phyloP scores from a whole-genome alignment of 2,888 invertebrate species.

The Mactromeris polynyma region DNA sequence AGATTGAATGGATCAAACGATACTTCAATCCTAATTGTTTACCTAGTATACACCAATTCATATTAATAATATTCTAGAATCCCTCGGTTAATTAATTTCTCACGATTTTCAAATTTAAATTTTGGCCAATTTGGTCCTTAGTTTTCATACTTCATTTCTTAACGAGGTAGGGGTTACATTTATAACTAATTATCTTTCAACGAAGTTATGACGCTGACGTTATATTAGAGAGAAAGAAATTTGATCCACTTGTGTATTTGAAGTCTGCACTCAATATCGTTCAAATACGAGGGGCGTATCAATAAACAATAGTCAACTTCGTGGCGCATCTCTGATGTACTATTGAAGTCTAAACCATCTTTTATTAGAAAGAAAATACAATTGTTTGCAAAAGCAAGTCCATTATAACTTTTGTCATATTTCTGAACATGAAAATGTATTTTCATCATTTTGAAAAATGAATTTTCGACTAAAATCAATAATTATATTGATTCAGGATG shows the following conservation, averaged over 20 bases:
- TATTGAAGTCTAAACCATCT: conserved; percentile 43
- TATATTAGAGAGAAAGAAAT: conserved; percentile 39
- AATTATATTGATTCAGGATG: conserved; percentile 43
- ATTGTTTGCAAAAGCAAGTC: conserved; percentile 41
- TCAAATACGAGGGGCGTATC: conserved; percentile 49
- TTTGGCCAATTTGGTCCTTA: not conserved
- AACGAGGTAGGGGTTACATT: not conserved
- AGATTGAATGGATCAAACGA: not conserved
- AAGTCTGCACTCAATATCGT: conserved; percentile 28
- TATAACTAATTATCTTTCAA: conserved; percentile 44
- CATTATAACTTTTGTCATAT: conserved; percentile 47
- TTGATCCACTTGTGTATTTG: conserved; percentile 43
- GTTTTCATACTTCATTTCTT: not conserved
- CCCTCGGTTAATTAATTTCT: not conserved
- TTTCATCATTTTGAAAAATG: conserved; percentile 52
- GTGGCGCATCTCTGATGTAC: conserved; percentile 43
- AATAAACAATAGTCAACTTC: conserved; percentile 36
- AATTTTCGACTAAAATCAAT: conserved; percentile 50
- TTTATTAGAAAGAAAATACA: conserved; percentile 43
- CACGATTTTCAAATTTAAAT: not conserved
- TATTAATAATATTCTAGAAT: not conserved
- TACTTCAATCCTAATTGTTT: not conserved
- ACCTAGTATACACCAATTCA: not conserved
- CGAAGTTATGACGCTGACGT: conserved; percentile 41
- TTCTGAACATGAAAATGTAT: conserved; percentile 28